Base-by-base conservation (phyloP, 64 coral and sea anemone genomes). In the Actinia tenebrosa region DNA sequence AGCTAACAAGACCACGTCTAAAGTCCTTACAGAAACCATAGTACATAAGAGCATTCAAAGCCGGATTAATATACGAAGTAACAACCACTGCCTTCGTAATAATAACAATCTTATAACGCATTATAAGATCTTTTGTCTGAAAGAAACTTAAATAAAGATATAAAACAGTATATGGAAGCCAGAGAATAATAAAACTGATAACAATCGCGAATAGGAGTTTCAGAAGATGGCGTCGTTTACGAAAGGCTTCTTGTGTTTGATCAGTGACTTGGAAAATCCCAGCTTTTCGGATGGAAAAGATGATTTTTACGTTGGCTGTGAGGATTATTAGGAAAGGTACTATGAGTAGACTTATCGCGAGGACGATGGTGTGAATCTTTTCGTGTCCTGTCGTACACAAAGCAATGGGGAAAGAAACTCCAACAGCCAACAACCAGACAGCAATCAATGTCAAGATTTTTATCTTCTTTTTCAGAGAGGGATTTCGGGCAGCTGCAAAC, bases 11-110 rank as follows among this genome's bases (percentile, higher is more conserved):
- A 19, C 88, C 88, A 19, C 25, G 45, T 2, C 80, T 43, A 60
- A 84, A 89, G 47, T 89, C 88, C 46, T 89, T 84, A 83, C 80
- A 89, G 22, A 89, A 84, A 1, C 81, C 66, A 18, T 84, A 89
- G 77, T 89, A 89, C 60, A 89, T 22, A 5, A 89, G 16, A 16
- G 88, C 88, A 66, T 84, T 89, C 1, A 84, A 37, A 5, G 82
- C 80, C 2, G 63, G 88, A 53, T 89, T 26, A 6, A 84, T 55
- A 44, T 89, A 89, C 1, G 88, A 45, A 62, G 60, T 53, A 27
- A 72, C 45, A 60, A 58, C 52, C 1, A 45, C 61, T 56, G 79
- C 80, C 83, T 63, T 83, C 5, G 64, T 50, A 7, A 71, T 83
- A 8, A 89, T 83, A 0, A 18, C 60, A 1, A 77, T 56, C 64